Base-by-base conservation (phyloP, 2,113 vertebrate genomes). In the Entosphenus tridentatus region DNA sequence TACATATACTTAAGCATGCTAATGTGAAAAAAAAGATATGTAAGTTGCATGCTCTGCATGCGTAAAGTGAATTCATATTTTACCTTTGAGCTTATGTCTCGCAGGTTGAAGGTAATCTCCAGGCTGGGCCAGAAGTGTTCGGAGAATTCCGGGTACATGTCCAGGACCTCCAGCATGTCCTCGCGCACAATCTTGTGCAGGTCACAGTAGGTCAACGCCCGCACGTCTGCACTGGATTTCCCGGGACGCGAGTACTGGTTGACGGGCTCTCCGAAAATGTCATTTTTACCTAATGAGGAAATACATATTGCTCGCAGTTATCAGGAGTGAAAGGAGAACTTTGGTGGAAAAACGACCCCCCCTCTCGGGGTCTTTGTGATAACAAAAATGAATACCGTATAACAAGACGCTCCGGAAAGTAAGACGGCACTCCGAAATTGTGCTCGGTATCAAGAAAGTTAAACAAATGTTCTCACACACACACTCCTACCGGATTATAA, bases 31-130 rank as follows among this genome's bases (percentile, higher is more conserved):
- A 55, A 67, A 69, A 16, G 12, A 11, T n/a, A 2, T 54, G 56
- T 54, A 71, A 56, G 8, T 7, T 11, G 9, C 18, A 14, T 12
- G 58, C 16, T 17, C 8, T 17, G 9, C 67, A 13, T 14, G 13
- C n/a, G 11, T 11, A 12, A 12, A 21, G 0, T 3, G 13, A 67
- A 67, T 55, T 11, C 3, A 56, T 57, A 2, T 57, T 72, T 62
- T 56, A 8, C 12, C 10, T 56, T 71, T 70, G 72, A 68, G 84
- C 90, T 95, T 82, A 97, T 90, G 75, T 97, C 89, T 85, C 85
- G 80, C 67, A 98, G 79, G 79, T 89, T 95, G 78, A 98, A 96
- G 65, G 93, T 97, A 80, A 97, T 89, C 76, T 98, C 93, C 71
- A 97, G 72, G 77, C 91, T 95, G 77, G 78, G 86, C 93, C 92